Conservation (phyloP, 2,113 vertebrate genomes). For the Onychostoma macrolepis region DNA sequence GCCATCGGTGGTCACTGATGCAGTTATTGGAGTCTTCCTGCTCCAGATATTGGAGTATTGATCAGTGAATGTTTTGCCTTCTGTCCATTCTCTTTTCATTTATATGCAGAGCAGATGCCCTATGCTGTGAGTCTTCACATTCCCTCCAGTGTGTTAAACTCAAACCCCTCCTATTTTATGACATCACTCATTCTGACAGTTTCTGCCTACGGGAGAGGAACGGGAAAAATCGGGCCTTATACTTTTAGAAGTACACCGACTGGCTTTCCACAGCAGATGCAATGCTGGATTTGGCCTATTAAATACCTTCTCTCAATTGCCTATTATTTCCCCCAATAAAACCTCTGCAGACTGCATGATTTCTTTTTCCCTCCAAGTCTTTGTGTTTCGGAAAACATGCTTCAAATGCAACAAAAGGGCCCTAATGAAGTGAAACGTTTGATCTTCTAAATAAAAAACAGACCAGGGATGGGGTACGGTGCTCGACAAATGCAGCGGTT, state of each 20-base stretch:
- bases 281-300: slow-evolving; percentile 76
- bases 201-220: slow-evolving; percentile 7
- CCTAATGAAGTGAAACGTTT: slow-evolving; percentile 84
- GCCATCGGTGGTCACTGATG: slow-evolving; percentile 80
- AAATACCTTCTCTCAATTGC: slow-evolving; percentile 83
- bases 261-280: slow-evolving; percentile 69
- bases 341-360: slow-evolving; percentile 74
- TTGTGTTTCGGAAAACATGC: slow-evolving; percentile 82
- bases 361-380: slow-evolving; percentile 67
- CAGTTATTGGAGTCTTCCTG: slow-evolving; percentile 81
- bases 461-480: slow-evolving; percentile 70
- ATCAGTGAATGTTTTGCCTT: slow-evolving; percentile 79
- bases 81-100: slow-evolving; percentile 80
- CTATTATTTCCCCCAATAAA: slow-evolving; percentile 83
- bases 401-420: slow-evolving; percentile 70
- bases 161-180: slow-evolving; percentile 46
- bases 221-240: slow-evolving; percentile 29
- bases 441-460: slow-evolving; percentile 83
- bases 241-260: slow-evolving; percentile 65
- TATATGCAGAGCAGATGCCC: slow-evolving; percentile 78
- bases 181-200: slow-evolving; percentile 48
- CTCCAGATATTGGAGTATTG: slow-evolving; percentile 82
- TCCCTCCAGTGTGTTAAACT: slow-evolving; percentile 36
- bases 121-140: slow-evolving; percentile 57
- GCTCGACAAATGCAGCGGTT: slow-evolving; percentile 72